Evolutionary conservation across 92 coral and sea anemone species (phyloP).

Genomic region (Palythoa grandis): DNA sequence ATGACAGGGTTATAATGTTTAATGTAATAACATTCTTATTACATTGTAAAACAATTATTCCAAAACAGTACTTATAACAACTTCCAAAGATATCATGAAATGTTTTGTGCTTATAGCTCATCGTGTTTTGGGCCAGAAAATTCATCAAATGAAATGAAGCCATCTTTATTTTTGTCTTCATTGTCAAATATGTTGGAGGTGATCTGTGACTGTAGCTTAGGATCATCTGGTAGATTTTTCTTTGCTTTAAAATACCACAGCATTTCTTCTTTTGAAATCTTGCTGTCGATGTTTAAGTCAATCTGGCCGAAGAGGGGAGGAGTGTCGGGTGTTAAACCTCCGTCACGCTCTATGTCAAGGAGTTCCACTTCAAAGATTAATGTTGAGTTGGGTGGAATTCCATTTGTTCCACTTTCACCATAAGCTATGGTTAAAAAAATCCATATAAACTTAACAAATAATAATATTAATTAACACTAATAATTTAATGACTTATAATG

Average conservation of each 20-base stretch:
- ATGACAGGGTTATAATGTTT: no score
- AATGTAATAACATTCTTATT: not conserved
- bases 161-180: conserved; percentile 32
- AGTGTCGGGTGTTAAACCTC: conserved; percentile 32
- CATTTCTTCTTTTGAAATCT: conserved; percentile 26
- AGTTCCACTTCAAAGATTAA: conserved; percentile 42
- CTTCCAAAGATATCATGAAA: not conserved
- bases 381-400: conserved; percentile 39
- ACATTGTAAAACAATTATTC: not conserved
- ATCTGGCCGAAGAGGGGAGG: conserved; percentile 33
- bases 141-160: conserved; percentile 41
- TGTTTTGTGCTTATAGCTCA: conserved; percentile 12
- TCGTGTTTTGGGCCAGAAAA: conserved; percentile 47
- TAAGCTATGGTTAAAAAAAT: conserved; percentile 13
- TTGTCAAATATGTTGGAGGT: conserved; percentile 22
- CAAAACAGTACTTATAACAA: not conserved
- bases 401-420: conserved; percentile 19
- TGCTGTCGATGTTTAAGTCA: not conserved
- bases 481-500: no score
- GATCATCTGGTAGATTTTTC: conserved; percentile 8
- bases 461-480: no score
- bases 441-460: not conserved
- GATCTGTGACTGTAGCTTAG: conserved; percentile 9
- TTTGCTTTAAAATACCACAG: conserved; percentile 11
- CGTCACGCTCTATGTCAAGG: conserved; percentile 15